Evolutionary conservation across 2,113 vertebrate species (phyloP), one percentile per base, ranked within the genome.

Genomic region (Lutjanus erythropterus): DNA sequence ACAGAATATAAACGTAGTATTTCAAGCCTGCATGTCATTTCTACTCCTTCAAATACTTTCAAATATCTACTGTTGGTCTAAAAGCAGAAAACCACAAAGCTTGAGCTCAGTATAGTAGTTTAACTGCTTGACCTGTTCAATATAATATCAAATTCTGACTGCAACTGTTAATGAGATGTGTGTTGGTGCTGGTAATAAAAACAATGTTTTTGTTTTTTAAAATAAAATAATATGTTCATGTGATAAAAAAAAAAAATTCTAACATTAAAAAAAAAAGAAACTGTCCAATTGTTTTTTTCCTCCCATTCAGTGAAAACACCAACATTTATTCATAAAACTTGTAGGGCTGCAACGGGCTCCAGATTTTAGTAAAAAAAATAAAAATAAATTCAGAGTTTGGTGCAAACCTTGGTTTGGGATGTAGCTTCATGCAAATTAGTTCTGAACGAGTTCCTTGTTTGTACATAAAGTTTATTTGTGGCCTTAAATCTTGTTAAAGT

Each of bases 231-330:
- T n/a, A 68, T 27, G 21, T 52, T n/a, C 8, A 46, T 60, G 44
- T 79, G 31, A 25, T 1, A 49, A 25, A 37, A 1, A 60, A 60
- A 25, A n/a, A n/a, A n/a, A n/a, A n/a, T n/a, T n/a, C n/a, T n/a
- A n/a, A n/a, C n/a, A n/a, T n/a, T n/a, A n/a, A n/a, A n/a, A n/a
- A n/a, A n/a, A n/a, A n/a, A n/a, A n/a, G n/a, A n/a, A n/a, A n/a
- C n/a, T n/a, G n/a, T n/a, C n/a, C n/a, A n/a, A n/a, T n/a, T 90
- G 88, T 91, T 94, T 92, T 90, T 94, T 92, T 93, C 93, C 92
- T 92, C 93, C 93, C 86, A 56, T 86, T 90, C 9, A 84, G 75
- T 82, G 81, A 88, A 89, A 92, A 90, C 88, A 93, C 91, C 92
- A 89, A 83, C 71, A 42, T 86, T 88, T 83, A 90, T 86, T 86